phyloP scores from a whole-genome alignment of 2,113 vertebrate genomes.

The Oncorhynchus gorbuscha region DNA sequence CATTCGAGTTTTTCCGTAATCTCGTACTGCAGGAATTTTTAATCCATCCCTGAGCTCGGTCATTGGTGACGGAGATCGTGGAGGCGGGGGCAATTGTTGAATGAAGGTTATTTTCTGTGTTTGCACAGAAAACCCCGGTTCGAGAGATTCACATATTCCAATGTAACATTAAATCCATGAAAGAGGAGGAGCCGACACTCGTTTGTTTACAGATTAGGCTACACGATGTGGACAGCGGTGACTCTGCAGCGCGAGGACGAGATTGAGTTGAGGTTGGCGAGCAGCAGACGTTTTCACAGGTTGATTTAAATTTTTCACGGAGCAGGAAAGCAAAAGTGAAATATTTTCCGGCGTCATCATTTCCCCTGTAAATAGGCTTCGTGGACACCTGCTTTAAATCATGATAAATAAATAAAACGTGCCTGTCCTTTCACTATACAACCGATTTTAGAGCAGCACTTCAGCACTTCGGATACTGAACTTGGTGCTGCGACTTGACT shows the following conservation, averaged over 20 bases:
- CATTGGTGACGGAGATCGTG: constrained; percentile 40
- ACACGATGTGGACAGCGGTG: constrained; percentile 39
- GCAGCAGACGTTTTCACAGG: constrained; percentile 35
- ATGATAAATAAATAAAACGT: background rate
- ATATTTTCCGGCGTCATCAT: background rate
- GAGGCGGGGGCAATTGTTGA: constrained; percentile 51
- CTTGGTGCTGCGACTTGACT: constrained; percentile 42
- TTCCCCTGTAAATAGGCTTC: background rate
- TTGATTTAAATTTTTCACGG: constrained; percentile 36
- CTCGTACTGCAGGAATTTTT: constrained; percentile 30
- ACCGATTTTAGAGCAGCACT: background rate
- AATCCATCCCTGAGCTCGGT: constrained; percentile 26
- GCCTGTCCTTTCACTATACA: background rate
- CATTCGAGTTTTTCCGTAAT: constrained; percentile 31
- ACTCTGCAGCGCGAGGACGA: constrained; percentile 19
- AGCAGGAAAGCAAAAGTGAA: constrained; percentile 30
- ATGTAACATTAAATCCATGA: constrained; percentile 32
- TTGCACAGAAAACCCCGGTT: constrained; percentile 39
- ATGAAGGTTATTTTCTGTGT: constrained; percentile 47
- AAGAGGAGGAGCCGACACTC: constrained; percentile 27
- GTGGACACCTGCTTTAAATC: background rate
- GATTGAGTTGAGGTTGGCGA: constrained; percentile 25
- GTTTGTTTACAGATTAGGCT: constrained; percentile 26
- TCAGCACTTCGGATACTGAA: constrained; percentile 18
- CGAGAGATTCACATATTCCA: constrained; percentile 14